phyloP scores from a whole-genome alignment of 2,113 vertebrate genomes.

The Scomber colias region DNA sequence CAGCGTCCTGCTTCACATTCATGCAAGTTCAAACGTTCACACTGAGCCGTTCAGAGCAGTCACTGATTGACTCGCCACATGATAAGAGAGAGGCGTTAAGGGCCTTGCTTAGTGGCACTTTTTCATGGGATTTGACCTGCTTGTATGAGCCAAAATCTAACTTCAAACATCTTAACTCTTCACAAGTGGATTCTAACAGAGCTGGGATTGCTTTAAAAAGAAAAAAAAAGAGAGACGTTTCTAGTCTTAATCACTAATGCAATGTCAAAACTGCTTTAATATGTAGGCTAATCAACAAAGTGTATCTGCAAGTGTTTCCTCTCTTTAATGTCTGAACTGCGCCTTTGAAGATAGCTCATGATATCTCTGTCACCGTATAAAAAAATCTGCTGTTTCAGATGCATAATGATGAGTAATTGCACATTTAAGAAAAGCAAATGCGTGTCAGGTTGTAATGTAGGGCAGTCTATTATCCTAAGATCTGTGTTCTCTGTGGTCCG shows the following conservation, averaged over 20 bases:
- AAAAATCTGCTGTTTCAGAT: constrained; percentile 8
- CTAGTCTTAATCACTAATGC: not conserved
- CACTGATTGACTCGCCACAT: not conserved
- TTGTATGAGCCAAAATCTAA: not conserved
- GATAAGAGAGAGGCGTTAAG: not conserved
- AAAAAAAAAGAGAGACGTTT: too few species aligned
- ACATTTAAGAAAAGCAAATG: constrained; percentile 19
- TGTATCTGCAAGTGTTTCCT: constrained; percentile 3
- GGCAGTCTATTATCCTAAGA: constrained; percentile 53
- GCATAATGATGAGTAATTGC: constrained; percentile 47
- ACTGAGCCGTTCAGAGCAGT: not conserved
- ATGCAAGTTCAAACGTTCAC: not conserved
- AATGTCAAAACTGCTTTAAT: constrained; percentile 14
- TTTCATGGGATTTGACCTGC: not conserved
- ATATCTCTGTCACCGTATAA: not conserved
- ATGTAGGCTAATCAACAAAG: not conserved
- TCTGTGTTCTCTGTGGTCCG: constrained; percentile 34
- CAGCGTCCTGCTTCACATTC: not conserved
- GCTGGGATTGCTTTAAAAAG: not conserved
- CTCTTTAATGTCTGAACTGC: constrained; percentile 21
- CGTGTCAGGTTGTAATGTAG: constrained; percentile 43
- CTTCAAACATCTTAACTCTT: not conserved
- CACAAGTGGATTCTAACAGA: not conserved
- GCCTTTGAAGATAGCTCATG: constrained; percentile 2
- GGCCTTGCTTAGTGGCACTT: not conserved